Evolutionary conservation across 2,113 vertebrate species (phyloP), one percentile per base, ranked within the genome.

Genomic region (Gasterosteus nipponicus): DNA sequence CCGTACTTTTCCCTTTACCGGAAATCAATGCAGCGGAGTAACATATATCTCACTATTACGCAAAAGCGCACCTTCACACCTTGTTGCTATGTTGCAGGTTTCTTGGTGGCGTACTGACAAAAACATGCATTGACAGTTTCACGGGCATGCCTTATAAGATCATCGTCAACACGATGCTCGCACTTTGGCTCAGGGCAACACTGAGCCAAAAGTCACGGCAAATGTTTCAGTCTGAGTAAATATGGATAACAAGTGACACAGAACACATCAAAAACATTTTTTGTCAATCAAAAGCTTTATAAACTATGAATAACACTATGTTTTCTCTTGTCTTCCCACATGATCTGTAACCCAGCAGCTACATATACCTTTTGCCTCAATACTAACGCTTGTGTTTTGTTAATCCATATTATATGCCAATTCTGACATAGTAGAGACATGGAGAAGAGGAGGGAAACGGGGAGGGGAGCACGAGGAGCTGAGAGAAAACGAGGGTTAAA

Each of bases 121-220:
- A 82, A 86, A 90, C 47, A 73, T 49, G 71, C 83, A 77, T 82
- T 82, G 85, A 83, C 86, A 87, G 57, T 87, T 84, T 85, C 70
- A 75, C 79, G 75, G 84, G 82, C 77, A 73, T 81, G 88, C 74
- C 76, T 79, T 44, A 59, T 64, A 66, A 80, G 78, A 87, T 90
- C 75, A 87, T 75, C 78, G 57, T 86, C 85, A 88, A 61, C 47
- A 11, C n/a, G 18, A 60, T 65, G 53, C 53, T 67, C 80, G 76
- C 61, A 62, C 74, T 84, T 72, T 78, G 56, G 82, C 86, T 81
- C 44, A 75, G 70, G 75, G 88, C 83, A 84, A 82, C 66, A 77
- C 77, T 49, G 77, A 87, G 86, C 73, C 51, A 78, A 76, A 77
- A 89, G 81, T 86, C 86, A 81, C 33, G 46, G 64, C 22, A 83